Percentiles rank a stretch among this genome's conserved stretches.
Conservation (phyloP, 2,888 invertebrate genomes). For the Ferdinandea cuprea region DNA sequence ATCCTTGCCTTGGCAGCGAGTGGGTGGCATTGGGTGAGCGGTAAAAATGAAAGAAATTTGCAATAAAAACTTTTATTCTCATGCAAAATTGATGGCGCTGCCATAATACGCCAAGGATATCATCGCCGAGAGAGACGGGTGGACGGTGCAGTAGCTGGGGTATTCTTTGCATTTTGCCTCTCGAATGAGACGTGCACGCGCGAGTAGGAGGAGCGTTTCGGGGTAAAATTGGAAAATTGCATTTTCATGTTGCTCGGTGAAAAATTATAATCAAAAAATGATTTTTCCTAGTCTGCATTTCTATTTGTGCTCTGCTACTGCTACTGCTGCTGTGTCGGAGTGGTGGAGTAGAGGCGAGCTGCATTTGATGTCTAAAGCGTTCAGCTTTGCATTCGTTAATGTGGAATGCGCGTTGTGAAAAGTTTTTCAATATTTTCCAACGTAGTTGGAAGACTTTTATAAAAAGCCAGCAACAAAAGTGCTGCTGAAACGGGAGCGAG, state of each 20-base stretch:
- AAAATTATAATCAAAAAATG: conserved; percentile 75
- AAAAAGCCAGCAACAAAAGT: conserved; percentile 20
- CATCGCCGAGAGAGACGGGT: conserved; percentile 48
- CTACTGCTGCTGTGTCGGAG: too few species aligned
- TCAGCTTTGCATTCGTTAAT: conserved; percentile 74
- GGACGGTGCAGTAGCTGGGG: conserved; percentile 16
- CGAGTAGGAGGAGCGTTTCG: conserved; percentile 21
- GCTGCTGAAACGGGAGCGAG: too few species aligned
- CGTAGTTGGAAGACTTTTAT: conserved; percentile 24
- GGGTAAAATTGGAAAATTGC: conserved; percentile 73
- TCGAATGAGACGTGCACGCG: conserved; percentile 8
- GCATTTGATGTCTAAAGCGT: conserved; percentile 63
- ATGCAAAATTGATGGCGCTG: conserved; percentile 73
- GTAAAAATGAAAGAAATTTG: conserved; percentile 74
- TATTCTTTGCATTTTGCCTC: conserved; percentile 56
- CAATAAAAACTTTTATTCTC: conserved; percentile 75
- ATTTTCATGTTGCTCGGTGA: conserved; percentile 73
- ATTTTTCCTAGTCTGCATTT: conserved; percentile 70
- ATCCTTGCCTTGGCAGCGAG: conserved; percentile 39
- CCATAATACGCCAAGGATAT: conserved; percentile 74
- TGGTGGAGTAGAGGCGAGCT: neutral
- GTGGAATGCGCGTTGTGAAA: conserved; percentile 62
- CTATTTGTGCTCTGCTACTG: conserved; percentile 47
- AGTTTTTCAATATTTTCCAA: conserved; percentile 66
- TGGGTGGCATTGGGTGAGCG: conserved; percentile 5